Percentiles rank a stretch among this genome's conserved stretches.
Conservation (phyloP, 2,797 vertebrate genomes). For the Acanthurus tractus region DNA sequence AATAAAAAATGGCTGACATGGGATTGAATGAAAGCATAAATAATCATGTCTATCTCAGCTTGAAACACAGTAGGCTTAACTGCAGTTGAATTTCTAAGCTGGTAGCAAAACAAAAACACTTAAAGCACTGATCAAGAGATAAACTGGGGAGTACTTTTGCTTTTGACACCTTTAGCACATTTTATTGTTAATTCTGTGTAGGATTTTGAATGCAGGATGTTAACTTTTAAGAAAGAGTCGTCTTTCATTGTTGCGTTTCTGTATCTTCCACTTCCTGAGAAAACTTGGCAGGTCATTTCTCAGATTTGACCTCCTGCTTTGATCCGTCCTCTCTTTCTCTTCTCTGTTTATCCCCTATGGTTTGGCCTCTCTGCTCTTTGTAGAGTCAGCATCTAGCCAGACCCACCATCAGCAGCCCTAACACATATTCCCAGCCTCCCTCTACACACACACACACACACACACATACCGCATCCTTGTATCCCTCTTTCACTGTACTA, state of each 20-base stretch:
- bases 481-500: conserved; percentile 56
- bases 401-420: conserved; percentile 40
- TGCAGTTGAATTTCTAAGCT: background rate
- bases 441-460: conserved; percentile 7
- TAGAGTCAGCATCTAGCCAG: conserved; percentile 60
- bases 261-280: background rate
- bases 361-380: conserved; percentile 24
- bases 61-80: background rate
- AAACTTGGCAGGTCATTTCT: background rate
- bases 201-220: background rate
- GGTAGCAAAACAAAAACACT: background rate
- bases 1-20: background rate
- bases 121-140: background rate
- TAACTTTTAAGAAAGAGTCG: background rate
- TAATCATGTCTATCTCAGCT: background rate
- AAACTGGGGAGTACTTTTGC: no score
- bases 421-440: conserved; percentile 39
- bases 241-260: background rate
- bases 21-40: background rate
- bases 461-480: conserved; percentile 10
- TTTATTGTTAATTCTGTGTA: background rate
- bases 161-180: no score
- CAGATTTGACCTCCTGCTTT: conserved; percentile 34
- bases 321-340: conserved; percentile 22
- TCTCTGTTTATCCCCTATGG: conserved; percentile 43